A percentile compares a stretch with the other conserved stretches of the same genome.
phyloP scores from a whole-genome alignment of 1,140 invertebrate genomes.

The Ectropis grisescens region DNA sequence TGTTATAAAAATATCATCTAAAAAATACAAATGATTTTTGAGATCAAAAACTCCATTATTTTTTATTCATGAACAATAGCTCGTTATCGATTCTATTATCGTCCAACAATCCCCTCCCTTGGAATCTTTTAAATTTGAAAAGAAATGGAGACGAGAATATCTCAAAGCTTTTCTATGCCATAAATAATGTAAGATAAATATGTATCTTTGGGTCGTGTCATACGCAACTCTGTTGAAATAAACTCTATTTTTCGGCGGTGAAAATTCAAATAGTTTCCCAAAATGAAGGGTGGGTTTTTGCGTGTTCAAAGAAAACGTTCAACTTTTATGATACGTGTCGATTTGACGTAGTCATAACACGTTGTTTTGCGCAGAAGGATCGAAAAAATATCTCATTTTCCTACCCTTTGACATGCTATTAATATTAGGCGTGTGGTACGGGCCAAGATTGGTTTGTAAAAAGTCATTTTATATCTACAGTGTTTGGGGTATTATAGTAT shows the following conservation, averaged over 20 bases:
- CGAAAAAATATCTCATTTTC: not conserved
- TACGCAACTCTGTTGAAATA: conserved; percentile 18
- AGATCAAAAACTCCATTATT: no score
- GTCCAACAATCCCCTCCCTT: conserved; percentile 33
- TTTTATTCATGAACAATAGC: conserved; percentile 7
- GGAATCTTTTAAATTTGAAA: conserved; percentile 62
- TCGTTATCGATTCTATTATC: conserved; percentile 16
- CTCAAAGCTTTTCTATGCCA: conserved; percentile 37
- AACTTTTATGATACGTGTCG: conserved; percentile 17
- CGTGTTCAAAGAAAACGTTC: conserved; percentile 18
- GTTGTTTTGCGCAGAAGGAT: conserved; percentile 13
- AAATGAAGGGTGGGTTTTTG: conserved; percentile 15
- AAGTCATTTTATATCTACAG: no score
- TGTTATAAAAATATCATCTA: no score
- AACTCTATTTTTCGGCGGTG: conserved; percentile 9
- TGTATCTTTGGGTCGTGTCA: conserved; percentile 56
- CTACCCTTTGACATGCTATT: no score
- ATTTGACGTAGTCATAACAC: conserved; percentile 19
- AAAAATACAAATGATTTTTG: no score
- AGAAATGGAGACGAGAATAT: conserved; percentile 45
- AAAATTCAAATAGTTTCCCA: conserved; percentile 42
- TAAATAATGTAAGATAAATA: conserved; percentile 66
- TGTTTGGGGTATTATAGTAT: no score
- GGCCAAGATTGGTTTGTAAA: no score
- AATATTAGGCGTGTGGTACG: no score